phyloP scores from a whole-genome alignment of 2,888 invertebrate species.

The Cancer borealis region DNA sequence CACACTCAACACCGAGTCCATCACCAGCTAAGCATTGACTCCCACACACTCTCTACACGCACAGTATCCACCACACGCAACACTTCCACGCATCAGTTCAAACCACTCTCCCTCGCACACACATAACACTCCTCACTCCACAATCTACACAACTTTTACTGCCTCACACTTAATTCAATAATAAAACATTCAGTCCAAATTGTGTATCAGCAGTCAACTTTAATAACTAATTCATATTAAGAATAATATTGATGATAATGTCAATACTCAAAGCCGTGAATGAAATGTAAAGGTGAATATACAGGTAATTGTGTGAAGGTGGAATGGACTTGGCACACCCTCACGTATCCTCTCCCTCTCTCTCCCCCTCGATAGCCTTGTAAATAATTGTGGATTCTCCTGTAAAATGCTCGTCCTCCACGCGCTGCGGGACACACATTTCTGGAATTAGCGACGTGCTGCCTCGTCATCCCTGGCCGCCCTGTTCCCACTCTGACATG shows the following conservation, averaged over 20 bases:
- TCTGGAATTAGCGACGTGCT: slow-evolving; percentile 55
- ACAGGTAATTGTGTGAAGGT: neutral
- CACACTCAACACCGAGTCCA: neutral
- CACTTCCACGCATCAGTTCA: neutral
- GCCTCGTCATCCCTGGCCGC: slow-evolving; percentile 36
- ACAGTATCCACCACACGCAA: neutral
- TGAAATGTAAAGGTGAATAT: neutral
- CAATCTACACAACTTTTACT: neutral
- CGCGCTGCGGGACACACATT: slow-evolving; percentile 54
- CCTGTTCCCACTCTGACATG: slow-evolving; percentile 22
- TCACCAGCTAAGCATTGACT: neutral
- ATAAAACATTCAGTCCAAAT: neutral
- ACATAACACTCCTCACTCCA: neutral
- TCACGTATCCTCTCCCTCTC: neutral
- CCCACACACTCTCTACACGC: neutral
- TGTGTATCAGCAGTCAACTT: neutral
- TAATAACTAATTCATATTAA: neutral
- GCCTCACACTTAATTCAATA: neutral
- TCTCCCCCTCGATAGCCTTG: neutral
- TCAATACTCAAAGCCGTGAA: neutral
- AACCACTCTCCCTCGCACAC: neutral
- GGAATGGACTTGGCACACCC: neutral
- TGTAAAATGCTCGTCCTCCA: neutral
- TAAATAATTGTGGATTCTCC: slow-evolving; percentile 4
- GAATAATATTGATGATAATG: neutral